phyloP scores from a whole-genome alignment of 2,797 vertebrate species.

The Eulemur mongoz region DNA sequence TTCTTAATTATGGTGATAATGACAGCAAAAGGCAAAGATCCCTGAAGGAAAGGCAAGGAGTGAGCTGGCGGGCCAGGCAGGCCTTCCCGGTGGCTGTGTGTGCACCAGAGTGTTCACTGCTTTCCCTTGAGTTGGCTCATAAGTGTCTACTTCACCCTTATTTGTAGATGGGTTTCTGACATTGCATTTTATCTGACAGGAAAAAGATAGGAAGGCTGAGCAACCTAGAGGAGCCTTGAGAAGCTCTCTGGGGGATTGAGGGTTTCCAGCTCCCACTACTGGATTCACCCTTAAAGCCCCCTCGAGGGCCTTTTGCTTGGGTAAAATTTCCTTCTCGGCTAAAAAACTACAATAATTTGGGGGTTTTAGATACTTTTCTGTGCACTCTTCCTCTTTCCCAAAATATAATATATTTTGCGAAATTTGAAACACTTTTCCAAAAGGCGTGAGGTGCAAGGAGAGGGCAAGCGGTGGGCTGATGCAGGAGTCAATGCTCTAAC shows the following conservation, averaged over 20 bases:
- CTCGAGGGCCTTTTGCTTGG: not conserved
- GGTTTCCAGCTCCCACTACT: not conserved
- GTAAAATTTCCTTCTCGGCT: not conserved
- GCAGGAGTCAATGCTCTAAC: not conserved
- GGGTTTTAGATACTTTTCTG: not conserved
- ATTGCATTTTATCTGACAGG: not conserved
- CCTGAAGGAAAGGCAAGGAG: not conserved
- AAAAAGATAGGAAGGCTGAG: not conserved
- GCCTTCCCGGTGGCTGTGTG: accelerated
- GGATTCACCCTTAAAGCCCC: not conserved
- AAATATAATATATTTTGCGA: not conserved
- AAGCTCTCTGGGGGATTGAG: not conserved
- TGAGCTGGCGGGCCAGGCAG: not conserved
- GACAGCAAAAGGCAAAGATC: not conserved
- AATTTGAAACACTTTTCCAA: not conserved
- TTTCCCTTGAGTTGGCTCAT: not conserved
- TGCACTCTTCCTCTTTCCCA: not conserved
- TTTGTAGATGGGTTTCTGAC: not conserved
- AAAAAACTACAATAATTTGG: not conserved
- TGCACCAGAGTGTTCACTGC: too few relatives aligned
- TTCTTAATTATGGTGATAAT: not conserved
- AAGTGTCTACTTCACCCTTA: not conserved
- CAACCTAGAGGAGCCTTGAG: not conserved
- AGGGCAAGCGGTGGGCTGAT: not conserved
- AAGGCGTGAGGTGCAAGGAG: not conserved